Evolutionary conservation across 2,797 vertebrate genomes (phyloP), one percentile per base, ranked within the genome.

Genomic region (Caiman crocodilus): DNA sequence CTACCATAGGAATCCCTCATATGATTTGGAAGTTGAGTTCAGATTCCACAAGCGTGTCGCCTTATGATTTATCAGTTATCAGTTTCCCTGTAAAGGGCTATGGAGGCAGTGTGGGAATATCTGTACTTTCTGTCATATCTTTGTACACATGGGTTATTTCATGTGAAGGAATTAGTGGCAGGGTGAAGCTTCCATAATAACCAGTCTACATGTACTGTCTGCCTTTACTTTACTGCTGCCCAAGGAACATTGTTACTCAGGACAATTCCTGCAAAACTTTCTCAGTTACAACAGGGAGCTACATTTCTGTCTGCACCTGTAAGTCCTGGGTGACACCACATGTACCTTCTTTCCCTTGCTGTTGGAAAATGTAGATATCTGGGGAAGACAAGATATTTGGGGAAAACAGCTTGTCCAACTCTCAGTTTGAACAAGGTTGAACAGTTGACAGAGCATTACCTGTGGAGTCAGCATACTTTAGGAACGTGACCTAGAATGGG

Each of bases 91-190:
- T 20, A 87, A 71, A 90, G 71, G 3, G 30, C 77, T 94, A 71
- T 61, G 80, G 81, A 92, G 65, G 65, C 63, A 88, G 82, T 89
- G 71, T 3, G 74, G 71, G 58, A 93, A 30, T 61, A 89, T 76
- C 57, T 71, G 77, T 50, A 86, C 30, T 2, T 92, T 85, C 88
- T 95, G 90, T 85, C 91, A 95, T 56, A 42, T 93, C 42, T 84
- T 74, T 86, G 71, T 0, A 4, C 82, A 79, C 16, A 61, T 30
- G 80, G 56, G 50, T 81, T 0, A 0, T 30, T 50, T 71, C 79
- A 4, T 15, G 55, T 9, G 57, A 63, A 79, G 74, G n/a, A 18
- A 1, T 89, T 87, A 20, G 25, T 8, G 25, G 16, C 16, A 61
- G 57, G 35, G 64, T 55, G 15, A 35, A 18, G 7, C 14, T 14